Evolutionary conservation across 2,113 vertebrate genomes (phyloP).

Genomic region (Otocyon megalotis): DNA sequence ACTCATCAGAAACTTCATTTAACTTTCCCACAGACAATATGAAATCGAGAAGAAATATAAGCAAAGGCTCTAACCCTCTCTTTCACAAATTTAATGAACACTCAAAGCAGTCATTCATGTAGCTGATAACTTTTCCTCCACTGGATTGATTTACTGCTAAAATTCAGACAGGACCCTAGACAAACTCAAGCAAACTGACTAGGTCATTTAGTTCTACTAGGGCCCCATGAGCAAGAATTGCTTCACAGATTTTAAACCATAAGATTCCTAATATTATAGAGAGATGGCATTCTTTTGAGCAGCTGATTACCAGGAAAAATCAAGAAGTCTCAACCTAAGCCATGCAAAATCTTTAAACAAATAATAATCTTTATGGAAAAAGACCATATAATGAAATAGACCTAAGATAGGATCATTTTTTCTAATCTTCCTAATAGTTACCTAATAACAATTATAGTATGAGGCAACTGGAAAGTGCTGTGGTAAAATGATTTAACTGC

Average conservation of each 20-base stretch:
- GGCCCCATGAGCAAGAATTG: background rate
- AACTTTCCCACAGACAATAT: constrained; percentile 23
- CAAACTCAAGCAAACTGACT: background rate
- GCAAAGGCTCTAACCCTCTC: background rate
- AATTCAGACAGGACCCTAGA: background rate
- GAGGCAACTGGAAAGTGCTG: background rate
- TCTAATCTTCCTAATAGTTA: background rate
- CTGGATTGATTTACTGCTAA: background rate
- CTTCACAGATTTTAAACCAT: constrained; percentile 32
- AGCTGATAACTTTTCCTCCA: background rate
- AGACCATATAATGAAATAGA: background rate
- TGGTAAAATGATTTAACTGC: background rate
- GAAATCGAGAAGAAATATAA: background rate
- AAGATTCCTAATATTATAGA: background rate
- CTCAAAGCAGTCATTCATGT: background rate
- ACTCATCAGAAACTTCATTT: background rate
- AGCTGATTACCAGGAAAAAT: constrained; percentile 32
- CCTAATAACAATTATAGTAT: background rate
- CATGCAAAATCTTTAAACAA: constrained; percentile 33
- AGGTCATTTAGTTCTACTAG: background rate
- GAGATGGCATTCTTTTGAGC: background rate
- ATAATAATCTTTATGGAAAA: background rate
- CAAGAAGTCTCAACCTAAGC: background rate
- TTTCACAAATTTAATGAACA: background rate
- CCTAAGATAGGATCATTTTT: background rate